phyloP scores from a whole-genome alignment of 2,888 invertebrate genomes.

The Camponotus fellah region DNA sequence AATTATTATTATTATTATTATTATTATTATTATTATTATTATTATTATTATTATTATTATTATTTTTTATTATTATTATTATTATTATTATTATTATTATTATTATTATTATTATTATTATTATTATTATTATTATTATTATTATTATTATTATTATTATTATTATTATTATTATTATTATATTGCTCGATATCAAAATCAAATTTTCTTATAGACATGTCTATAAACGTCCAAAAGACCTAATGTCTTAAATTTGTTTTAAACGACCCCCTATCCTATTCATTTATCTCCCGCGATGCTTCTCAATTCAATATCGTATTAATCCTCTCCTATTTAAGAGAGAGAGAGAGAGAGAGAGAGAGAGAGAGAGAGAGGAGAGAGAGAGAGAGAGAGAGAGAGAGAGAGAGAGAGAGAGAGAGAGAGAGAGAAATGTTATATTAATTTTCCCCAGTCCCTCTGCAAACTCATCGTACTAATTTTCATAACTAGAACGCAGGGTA shows the following conservation, averaged over 20 bases:
- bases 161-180: too few relatives aligned
- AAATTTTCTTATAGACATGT: neutral
- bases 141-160: too few relatives aligned
- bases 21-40: too few relatives aligned
- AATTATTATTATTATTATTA: too few relatives aligned
- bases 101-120: too few relatives aligned
- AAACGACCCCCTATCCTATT: neutral
- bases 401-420: neutral
- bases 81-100: too few relatives aligned
- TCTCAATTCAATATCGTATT: conserved; percentile 10
- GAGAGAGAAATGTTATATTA: conserved; percentile 22
- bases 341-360: neutral
- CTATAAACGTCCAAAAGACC: neutral
- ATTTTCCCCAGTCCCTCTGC: conserved; percentile 24
- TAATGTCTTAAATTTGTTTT: conserved; percentile 6
- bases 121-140: too few relatives aligned
- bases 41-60: too few relatives aligned
- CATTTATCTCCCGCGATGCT: neutral
- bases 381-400: neutral
- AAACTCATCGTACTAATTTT: conserved; percentile 44
- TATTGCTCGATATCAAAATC: neutral
- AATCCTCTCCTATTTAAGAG: conserved; percentile 15
- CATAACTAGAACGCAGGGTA: conserved; percentile 36
- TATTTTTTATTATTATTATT: too few relatives aligned
- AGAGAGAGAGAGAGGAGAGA: neutral